A percentile compares a stretch with the other conserved stretches of the same genome.
Conservation (phyloP, 1,140 invertebrate genomes). For the Antheraea pernyi region DNA sequence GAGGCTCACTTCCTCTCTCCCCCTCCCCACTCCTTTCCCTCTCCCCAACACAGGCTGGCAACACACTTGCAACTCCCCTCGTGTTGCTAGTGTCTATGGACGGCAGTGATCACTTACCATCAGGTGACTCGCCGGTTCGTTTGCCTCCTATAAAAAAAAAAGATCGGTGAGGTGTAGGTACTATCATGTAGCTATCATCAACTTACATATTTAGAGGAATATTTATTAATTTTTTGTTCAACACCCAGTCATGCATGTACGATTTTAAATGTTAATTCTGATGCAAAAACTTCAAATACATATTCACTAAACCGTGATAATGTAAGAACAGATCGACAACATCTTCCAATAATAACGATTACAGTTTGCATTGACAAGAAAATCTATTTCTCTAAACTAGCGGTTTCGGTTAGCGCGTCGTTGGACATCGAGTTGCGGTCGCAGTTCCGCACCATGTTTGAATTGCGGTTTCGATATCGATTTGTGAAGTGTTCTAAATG, state of each 20-base stretch:
- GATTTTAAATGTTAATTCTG: too few relatives aligned
- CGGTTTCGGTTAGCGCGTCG: neutral
- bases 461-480: neutral
- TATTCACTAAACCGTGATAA: neutral
- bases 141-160: too few relatives aligned
- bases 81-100: too few relatives aligned
- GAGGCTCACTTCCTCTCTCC: too few relatives aligned
- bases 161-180: too few relatives aligned
- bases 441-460: neutral
- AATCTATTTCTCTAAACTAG: neutral
- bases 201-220: neutral
- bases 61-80: too few relatives aligned
- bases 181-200: too few relatives aligned
- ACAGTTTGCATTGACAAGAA: neutral
- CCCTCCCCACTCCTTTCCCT: too few relatives aligned
- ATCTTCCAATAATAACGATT: neutral
- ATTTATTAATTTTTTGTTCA: neutral
- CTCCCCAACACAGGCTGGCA: too few relatives aligned
- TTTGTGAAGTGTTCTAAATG: neutral
- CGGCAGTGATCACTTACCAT: too few relatives aligned
- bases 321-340: neutral
- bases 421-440: slow-evolving; percentile 1
- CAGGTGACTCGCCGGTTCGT: too few relatives aligned
- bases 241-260: neutral
- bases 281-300: neutral